A percentile compares a stretch with the other conserved stretches of the same genome.
Evolutionary conservation across 1,140 invertebrate species (phyloP).

Genomic region (Aphidius ervi): DNA sequence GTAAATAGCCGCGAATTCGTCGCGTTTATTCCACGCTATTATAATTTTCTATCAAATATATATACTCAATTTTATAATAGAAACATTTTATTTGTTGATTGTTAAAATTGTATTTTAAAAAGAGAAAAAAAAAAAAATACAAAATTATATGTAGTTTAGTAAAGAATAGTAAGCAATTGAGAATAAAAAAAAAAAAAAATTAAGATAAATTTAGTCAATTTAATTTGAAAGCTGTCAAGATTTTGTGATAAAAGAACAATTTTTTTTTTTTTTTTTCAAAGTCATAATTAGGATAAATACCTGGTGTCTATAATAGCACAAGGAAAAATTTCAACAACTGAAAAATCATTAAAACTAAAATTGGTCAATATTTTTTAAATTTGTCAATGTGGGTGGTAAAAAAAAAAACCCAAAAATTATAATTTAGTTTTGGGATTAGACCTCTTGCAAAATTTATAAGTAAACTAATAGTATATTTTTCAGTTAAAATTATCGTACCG

Average conservation of each 20-base stretch:
- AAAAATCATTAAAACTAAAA: constrained; percentile 25
- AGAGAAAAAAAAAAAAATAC: no score
- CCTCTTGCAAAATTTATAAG: constrained; percentile 22
- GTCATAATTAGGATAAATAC: no score
- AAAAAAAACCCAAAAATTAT: constrained; percentile 25
- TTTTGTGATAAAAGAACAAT: no score
- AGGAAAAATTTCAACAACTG: constrained; percentile 23
- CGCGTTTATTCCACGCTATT: constrained; percentile 11
- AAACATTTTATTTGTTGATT: background rate
- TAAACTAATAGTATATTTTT: constrained; percentile 25
- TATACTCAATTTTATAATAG: background rate
- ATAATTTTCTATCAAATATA: background rate
- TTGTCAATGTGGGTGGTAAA: constrained; percentile 21
- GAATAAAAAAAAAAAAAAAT: no score
- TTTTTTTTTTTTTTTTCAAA: no score
- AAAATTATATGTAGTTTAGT: no score
- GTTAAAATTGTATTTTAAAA: background rate
- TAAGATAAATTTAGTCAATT: no score
- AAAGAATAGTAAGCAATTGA: no score
- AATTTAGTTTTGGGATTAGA: constrained; percentile 19
- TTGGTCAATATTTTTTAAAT: constrained; percentile 17
- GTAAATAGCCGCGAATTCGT: constrained; percentile 13
- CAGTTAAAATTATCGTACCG: constrained; percentile 26
- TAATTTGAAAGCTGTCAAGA: no score
- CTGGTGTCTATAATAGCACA: constrained; percentile 5